A percentile compares a stretch with the other conserved stretches of the same genome.
Conservation (phyloP, 2,113 vertebrate genomes). For the Cromileptes altivelis region DNA sequence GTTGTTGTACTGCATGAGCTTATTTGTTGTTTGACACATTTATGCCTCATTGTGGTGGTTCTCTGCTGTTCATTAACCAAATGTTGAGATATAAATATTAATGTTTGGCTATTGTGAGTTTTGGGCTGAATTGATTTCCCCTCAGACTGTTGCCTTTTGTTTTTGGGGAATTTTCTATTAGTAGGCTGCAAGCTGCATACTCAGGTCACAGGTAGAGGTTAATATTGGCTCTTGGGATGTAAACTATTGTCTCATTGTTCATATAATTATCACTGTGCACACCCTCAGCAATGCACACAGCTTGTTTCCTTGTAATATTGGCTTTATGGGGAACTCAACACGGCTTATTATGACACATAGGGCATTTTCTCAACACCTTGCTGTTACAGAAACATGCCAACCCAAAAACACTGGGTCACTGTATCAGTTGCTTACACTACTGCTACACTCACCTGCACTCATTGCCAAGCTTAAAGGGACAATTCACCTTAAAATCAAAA, state of each 20-base stretch:
- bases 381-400: background rate
- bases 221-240: constrained; percentile 13
- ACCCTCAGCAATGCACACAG: background rate
- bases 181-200: background rate
- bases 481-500: no score
- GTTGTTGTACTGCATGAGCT: background rate
- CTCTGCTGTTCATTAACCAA: constrained; percentile 22
- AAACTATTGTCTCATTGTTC: constrained; percentile 2
- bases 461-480: background rate
- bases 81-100: constrained; percentile 24
- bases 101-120: constrained; percentile 10
- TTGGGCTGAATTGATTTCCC: constrained; percentile 25
- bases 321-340: background rate
- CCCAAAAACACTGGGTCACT: background rate
- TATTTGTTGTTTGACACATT: constrained; percentile 9
- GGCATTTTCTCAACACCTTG: background rate
- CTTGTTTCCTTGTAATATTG: background rate
- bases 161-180: background rate
- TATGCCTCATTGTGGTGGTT: background rate
- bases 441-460: background rate
- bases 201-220: constrained; percentile 9
- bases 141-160: constrained; percentile 17
- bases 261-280: constrained; percentile 7
- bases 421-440: background rate
- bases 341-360: background rate